Percentiles rank a stretch among this genome's conserved stretches.
Conservation (phyloP, 2,797 vertebrate genomes). For the Aldrovandia affinis region DNA sequence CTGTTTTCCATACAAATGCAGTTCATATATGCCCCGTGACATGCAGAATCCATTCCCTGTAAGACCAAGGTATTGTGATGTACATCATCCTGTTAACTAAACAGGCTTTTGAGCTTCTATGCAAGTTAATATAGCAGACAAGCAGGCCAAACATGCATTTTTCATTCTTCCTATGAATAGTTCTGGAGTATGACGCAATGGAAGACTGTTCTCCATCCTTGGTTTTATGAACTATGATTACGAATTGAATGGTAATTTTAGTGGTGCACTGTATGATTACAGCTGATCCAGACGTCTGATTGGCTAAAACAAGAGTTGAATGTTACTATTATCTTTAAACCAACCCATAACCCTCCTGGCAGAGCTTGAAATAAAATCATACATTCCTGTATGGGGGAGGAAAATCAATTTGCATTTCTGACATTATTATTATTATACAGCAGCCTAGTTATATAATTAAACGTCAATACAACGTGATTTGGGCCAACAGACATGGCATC, state of each 20-base stretch:
- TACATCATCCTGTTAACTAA: neutral
- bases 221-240: slow-evolving; percentile 28
- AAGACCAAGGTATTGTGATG: neutral
- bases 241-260: neutral
- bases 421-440: no score
- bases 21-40: neutral
- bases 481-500: no score
- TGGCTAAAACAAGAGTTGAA: slow-evolving; percentile 8
- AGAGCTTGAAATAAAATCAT: neutral
- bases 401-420: neutral
- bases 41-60: neutral
- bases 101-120: neutral
- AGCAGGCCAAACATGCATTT: neutral
- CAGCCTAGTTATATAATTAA: no score
- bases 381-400: neutral
- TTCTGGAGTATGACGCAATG: slow-evolving; percentile 6
- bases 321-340: slow-evolving; percentile 27
- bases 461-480: no score
- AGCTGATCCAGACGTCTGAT: slow-evolving; percentile 16
- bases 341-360: slow-evolving; percentile 16
- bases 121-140: neutral
- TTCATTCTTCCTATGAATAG: neutral
- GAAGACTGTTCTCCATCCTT: slow-evolving; percentile 9
- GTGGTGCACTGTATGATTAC: slow-evolving; percentile 7
- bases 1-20: no score